Evolutionary conservation across 2,888 invertebrate species (phyloP).

Genomic region (Xylota sylvarum): DNA sequence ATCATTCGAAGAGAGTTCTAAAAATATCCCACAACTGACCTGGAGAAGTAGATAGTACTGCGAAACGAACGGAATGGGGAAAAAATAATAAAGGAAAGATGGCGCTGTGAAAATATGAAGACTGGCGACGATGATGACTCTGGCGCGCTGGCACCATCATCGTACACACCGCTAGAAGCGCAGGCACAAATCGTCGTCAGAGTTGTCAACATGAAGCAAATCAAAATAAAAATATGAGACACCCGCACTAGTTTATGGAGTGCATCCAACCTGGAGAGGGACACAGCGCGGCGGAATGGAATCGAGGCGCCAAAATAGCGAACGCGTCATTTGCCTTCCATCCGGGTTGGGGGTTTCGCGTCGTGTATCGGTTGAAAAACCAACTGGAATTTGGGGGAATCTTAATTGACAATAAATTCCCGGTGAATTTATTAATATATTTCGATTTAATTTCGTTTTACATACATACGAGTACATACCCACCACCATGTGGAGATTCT

Average conservation of each 20-base stretch:
- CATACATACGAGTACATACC: too few relatives aligned
- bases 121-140: conserved; percentile 14
- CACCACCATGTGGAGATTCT: neutral
- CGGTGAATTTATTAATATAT: conserved; percentile 47
- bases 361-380: neutral
- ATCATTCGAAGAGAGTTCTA: conserved; percentile 41
- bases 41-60: conserved; percentile 27
- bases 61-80: conserved; percentile 12
- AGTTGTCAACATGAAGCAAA: conserved; percentile 65
- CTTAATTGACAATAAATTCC: conserved; percentile 75
- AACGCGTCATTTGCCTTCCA: conserved; percentile 53
- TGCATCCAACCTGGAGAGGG: conserved; percentile 47
- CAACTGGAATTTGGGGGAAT: conserved; percentile 69
- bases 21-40: conserved; percentile 45
- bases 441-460: conserved; percentile 11
- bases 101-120: conserved; percentile 42
- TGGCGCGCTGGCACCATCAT: conserved; percentile 5
- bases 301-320: conserved; percentile 63
- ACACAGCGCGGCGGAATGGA: conserved; percentile 13
- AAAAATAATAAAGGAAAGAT: conserved; percentile 9
- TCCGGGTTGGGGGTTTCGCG: conserved; percentile 6
- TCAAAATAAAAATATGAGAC: conserved; percentile 66
- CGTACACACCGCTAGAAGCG: conserved; percentile 18
- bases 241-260: conserved; percentile 65
- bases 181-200: conserved; percentile 49